Conservation (phyloP, 2,888 invertebrate species). For the Pristionchus japonicus region DNA sequence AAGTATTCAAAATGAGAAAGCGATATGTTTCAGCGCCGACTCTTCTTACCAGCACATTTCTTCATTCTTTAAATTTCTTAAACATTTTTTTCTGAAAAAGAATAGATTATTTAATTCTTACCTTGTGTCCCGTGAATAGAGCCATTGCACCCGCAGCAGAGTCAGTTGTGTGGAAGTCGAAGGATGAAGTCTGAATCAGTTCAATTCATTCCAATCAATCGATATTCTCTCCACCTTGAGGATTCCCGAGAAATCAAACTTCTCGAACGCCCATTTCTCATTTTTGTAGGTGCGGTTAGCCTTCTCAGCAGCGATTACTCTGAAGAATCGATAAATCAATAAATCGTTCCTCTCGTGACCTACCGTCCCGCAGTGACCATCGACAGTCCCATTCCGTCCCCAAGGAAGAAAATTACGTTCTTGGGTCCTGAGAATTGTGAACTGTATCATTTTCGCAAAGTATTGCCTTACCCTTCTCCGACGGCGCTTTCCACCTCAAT, state of each 20-base stretch:
- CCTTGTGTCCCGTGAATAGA: conserved; percentile 43
- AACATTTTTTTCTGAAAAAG: not conserved
- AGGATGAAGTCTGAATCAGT: conserved; percentile 28
- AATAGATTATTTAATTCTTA: not conserved
- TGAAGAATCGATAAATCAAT: not conserved
- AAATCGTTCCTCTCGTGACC: not conserved
- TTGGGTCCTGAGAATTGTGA: conserved; percentile 44
- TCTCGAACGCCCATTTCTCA: conserved; percentile 41
- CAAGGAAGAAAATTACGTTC: conserved; percentile 46
- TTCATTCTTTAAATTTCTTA: too few species aligned
- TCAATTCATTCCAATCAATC: not conserved
- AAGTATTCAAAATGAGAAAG: not conserved
- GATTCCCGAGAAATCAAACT: conserved; percentile 46
- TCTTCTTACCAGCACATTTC: not conserved
- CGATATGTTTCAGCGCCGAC: not conserved
- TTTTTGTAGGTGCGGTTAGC: not conserved
- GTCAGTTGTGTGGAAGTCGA: conserved; percentile 44
- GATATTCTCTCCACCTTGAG: conserved; percentile 34
- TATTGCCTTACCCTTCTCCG: conserved; percentile 4
- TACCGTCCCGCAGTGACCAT: conserved; percentile 46
- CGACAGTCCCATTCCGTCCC: conserved; percentile 46
- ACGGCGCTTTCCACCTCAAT: not conserved
- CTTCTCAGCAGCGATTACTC: conserved; percentile 32
- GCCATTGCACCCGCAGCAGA: conserved; percentile 45
- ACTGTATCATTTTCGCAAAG: not conserved